Percentiles rank a stretch among this genome's conserved stretches.
Conservation (phyloP, 2,113 vertebrate species). For the Amphiprion ocellaris region DNA sequence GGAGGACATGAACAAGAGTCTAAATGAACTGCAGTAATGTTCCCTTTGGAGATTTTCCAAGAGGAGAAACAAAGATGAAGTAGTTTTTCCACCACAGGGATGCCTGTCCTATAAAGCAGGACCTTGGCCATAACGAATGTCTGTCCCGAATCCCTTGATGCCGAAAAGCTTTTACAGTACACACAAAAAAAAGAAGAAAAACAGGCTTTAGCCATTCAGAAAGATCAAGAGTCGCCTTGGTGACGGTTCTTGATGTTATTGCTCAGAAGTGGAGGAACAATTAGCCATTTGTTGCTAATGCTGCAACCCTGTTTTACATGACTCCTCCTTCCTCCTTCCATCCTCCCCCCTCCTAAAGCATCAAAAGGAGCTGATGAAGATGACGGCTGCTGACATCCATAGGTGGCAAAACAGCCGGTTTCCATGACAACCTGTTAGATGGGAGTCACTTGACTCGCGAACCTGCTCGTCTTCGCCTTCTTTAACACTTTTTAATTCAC, state of each 20-base stretch:
- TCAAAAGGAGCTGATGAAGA: not conserved
- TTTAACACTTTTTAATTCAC: not conserved
- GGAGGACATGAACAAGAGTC: slow-evolving; percentile 46
- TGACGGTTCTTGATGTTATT: slow-evolving; percentile 36
- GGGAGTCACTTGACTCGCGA: slow-evolving; percentile 32
- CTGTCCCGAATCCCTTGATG: slow-evolving; percentile 53
- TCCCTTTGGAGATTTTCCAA: slow-evolving; percentile 59
- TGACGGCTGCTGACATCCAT: slow-evolving; percentile 2
- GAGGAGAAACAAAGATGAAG: slow-evolving; percentile 60
- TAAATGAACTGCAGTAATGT: slow-evolving; percentile 57
- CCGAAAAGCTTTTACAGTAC: slow-evolving; percentile 67
- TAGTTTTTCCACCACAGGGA: slow-evolving; percentile 67
- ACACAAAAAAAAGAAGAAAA: slow-evolving; percentile 56
- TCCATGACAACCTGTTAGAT: slow-evolving; percentile 61
- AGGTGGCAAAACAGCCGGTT: slow-evolving; percentile 48
- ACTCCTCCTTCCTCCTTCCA: too few relatives aligned
- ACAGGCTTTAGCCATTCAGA: slow-evolving; percentile 41
- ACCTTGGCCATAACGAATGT: slow-evolving; percentile 26
- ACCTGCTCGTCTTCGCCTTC: slow-evolving; percentile 6
- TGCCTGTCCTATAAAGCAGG: slow-evolving; percentile 20
- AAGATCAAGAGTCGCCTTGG: slow-evolving; percentile 51
- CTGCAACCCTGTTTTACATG: slow-evolving; percentile 35
- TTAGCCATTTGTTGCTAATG: slow-evolving; percentile 41
- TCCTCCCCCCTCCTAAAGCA: not conserved
- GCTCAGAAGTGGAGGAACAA: slow-evolving; percentile 42